phyloP scores from a whole-genome alignment of 2,113 vertebrate species.

The Nematolebias whitei region DNA sequence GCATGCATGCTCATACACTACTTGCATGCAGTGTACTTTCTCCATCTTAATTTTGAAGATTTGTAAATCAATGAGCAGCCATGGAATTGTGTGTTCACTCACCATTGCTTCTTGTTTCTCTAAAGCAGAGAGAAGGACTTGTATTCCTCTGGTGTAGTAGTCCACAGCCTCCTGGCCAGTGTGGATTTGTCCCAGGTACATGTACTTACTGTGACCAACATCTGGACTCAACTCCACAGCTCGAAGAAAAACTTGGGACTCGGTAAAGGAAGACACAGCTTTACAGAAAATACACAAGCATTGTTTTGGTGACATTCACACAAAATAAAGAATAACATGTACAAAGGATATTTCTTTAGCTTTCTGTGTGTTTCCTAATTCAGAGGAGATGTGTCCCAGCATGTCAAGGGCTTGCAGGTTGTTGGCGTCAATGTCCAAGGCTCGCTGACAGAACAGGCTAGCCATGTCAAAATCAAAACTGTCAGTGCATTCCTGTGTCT shows the following conservation, averaged over 20 bases:
- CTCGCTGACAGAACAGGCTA: conserved; percentile 81
- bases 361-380: conserved; percentile 80
- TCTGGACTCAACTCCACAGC: conserved; percentile 82
- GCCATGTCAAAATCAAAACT: conserved; percentile 85
- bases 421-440: conserved; percentile 79
- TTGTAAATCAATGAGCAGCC: no score
- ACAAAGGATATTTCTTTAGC: conserved; percentile 84
- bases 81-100: conserved; percentile 24
- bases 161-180: conserved; percentile 77
- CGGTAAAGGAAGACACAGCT: conserved; percentile 71
- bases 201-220: conserved; percentile 82
- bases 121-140: conserved; percentile 74
- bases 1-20: no score
- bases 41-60: no score
- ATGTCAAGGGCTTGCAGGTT: conserved; percentile 81
- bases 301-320: neutral
- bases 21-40: no score
- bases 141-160: conserved; percentile 81
- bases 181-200: conserved; percentile 85
- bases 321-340: neutral
- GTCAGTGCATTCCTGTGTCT: conserved; percentile 83
- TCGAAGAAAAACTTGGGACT: conserved; percentile 70
- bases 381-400: conserved; percentile 82
- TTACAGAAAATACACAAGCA: neutral
- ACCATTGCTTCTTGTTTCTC: conserved; percentile 72